A percentile compares a stretch with the other conserved stretches of the same genome.
Conservation (phyloP, 2,888 invertebrate genomes). For the Petrophora chlorosata region DNA sequence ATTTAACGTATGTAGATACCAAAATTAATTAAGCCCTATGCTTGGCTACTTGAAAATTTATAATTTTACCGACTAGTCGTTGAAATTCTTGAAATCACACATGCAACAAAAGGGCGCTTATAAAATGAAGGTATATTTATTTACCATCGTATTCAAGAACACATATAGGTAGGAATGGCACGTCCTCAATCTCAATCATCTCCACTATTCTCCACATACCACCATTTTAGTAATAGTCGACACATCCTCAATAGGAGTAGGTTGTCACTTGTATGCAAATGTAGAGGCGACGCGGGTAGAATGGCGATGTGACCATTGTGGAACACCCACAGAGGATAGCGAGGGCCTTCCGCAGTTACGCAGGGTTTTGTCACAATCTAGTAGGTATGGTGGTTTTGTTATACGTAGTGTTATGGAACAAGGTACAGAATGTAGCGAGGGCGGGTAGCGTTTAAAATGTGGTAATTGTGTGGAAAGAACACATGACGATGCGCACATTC, state of each 20-base stretch:
- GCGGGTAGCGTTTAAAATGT: not conserved
- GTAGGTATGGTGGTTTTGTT: not conserved
- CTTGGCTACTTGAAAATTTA: too few relatives aligned
- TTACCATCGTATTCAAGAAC: too few relatives aligned
- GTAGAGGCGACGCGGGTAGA: conserved; percentile 13
- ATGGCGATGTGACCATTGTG: conserved; percentile 29
- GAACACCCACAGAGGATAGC: conserved; percentile 62
- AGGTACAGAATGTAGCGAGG: conserved; percentile 32
- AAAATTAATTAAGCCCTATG: too few relatives aligned
- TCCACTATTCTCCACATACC: not conserved
- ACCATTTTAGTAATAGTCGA: conserved; percentile 4
- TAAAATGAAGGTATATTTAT: too few relatives aligned
- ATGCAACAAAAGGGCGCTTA: too few relatives aligned
- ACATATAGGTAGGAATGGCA: not conserved
- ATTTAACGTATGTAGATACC: too few relatives aligned
- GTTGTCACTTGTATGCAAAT: conserved; percentile 21
- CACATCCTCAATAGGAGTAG: conserved; percentile 1
- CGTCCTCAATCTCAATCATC: conserved; percentile 4
- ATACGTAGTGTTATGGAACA: conserved; percentile 27
- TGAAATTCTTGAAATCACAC: too few relatives aligned
- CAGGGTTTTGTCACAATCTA: conserved; percentile 47
- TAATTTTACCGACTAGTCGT: too few relatives aligned
- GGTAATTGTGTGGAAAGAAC: too few relatives aligned
- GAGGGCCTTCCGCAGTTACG: conserved; percentile 74
- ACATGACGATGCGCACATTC: too few relatives aligned